Conservation (phyloP, 2,113 vertebrate species). For the Drymodes brunneopygia region DNA sequence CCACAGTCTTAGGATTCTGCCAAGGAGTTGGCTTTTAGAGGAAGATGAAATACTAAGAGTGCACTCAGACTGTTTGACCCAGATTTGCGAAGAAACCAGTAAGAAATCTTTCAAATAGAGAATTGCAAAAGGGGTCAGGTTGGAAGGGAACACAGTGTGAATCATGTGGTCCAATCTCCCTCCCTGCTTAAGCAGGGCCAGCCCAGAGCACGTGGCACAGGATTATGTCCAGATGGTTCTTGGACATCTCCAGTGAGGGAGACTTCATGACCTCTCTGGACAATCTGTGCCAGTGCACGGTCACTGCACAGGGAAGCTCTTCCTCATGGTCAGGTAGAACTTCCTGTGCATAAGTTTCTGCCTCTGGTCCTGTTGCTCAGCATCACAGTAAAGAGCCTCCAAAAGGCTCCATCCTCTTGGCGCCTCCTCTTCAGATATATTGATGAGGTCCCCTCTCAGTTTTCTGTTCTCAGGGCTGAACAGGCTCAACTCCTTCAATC, state of each 20-base stretch:
- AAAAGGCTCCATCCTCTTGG: not conserved
- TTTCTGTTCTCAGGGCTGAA: not conserved
- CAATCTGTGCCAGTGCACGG: rapidly evolving
- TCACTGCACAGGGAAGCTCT: not conserved
- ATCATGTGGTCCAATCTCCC: not conserved
- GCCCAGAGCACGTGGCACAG: not conserved
- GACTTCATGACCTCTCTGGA: not conserved
- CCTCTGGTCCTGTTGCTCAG: not conserved
- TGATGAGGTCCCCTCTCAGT: not conserved
- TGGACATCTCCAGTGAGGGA: not conserved
- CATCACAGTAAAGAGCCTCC: not conserved
- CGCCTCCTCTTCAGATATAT: no score
- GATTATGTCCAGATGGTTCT: not conserved
- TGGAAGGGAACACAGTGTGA: not conserved
- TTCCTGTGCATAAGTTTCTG: not conserved
- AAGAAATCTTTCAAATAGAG: not conserved
- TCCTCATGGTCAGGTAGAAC: not conserved
- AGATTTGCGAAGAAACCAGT: not conserved
- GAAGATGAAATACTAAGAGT: not conserved
- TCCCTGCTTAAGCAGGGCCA: not conserved
- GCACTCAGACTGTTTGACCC: not conserved
- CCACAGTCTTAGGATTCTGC: not conserved
- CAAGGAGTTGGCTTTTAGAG: not conserved
- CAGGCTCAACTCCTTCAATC: not conserved
- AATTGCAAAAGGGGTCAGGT: not conserved